Evolutionary conservation across 1,140 invertebrate species (phyloP), one percentile per base, ranked within the genome.

Genomic region (Vollenhovia emeryi): DNA sequence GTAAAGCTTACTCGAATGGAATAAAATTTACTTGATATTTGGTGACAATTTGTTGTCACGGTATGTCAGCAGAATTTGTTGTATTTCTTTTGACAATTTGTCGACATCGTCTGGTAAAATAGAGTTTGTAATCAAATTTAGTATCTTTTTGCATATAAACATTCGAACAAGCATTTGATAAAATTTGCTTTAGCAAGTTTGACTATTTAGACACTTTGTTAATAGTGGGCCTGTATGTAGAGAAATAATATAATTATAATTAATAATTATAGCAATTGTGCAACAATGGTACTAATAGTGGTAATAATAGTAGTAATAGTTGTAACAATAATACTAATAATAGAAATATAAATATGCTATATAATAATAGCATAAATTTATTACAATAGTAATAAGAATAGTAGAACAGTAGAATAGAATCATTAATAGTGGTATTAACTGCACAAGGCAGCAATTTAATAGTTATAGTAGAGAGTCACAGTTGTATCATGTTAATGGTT

Each of bases 301-400:
- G 40, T 52, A 55, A n/a, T 71, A n/a, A 75, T 84, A 62, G 50
- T 48, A 79, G 9, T 84, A 75, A 80, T 91, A 92, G 83, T 84
- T 76, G 84, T 75, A 59, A 59, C 24, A 62, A 6, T 48, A 62
- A 4, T 33, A 78, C 15, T 11, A 33, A 15, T 36, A 74, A 57
- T 24, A 40, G 27, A 27, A 71, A 33, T 24, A 74, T 40, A 13
- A 24, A 74, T 1, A n/a, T n/a, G n/a, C n/a, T n/a, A n/a, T n/a
- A 36, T 48, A n/a, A 66, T 24, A 24, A 45, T 64, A 64, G 11
- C 15, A 33, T 27, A 27, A 78, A 48, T n/a, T n/a, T 43, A 50
- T 64, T 50, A 64, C 1, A 24, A 24, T 73, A 64, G 1, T 69
- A 71, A 13, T 64, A 71, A 18, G 78, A 69, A 59, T 30, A n/a